Base-by-base conservation (phyloP, 2,113 vertebrate species). In the Pseudonaja textilis region DNA sequence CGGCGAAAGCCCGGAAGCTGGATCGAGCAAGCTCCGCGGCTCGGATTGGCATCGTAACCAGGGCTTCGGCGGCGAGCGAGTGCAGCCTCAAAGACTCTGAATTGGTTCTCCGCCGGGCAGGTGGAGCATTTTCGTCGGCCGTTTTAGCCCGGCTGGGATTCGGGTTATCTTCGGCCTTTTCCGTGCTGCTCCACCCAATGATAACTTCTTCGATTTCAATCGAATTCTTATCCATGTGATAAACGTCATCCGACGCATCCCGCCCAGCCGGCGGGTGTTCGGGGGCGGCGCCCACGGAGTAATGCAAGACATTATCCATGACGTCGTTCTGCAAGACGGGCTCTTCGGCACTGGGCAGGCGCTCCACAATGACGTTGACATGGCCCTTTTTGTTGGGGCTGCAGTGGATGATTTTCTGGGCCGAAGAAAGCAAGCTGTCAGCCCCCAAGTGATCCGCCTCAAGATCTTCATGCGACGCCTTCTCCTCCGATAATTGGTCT, bases 331-430 rank as follows among this genome's bases (percentile, higher is more conserved):
- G 97, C 1, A 98, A 96, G 55, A 98, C 97, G 0, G 96, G 96
- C 89, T 98, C 99, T 95, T 99, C 99, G 0, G 98, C 98, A 22
- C 98, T 97, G 0, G 99, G 99, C 94, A 99, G 97, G 16, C 99
- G 98, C 50, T 99, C 99, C 25, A 99, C 99, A n/a, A 99, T 99
- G 95, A 99, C 99, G 0, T 99, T 99, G 93, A 99, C 97, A 0
- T 99, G 99, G 2, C 99, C 99, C 2, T 98, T 98, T n/a, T 98
- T 98, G 93, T 99, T 99, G 23, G 98, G 98, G 93, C 98, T 98
- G 93, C 98, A 98, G 96, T 94, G 99, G 94, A 99, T 99, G 81
- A 99, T 99, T 96, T 99, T 99, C 96, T 99, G 99, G 57, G 99
- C 99, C 0, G 99, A 99, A 0, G 99, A 99, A 87, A 99, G 98